Conservation (phyloP, 2,113 vertebrate genomes). For the Urocolius indicus region DNA sequence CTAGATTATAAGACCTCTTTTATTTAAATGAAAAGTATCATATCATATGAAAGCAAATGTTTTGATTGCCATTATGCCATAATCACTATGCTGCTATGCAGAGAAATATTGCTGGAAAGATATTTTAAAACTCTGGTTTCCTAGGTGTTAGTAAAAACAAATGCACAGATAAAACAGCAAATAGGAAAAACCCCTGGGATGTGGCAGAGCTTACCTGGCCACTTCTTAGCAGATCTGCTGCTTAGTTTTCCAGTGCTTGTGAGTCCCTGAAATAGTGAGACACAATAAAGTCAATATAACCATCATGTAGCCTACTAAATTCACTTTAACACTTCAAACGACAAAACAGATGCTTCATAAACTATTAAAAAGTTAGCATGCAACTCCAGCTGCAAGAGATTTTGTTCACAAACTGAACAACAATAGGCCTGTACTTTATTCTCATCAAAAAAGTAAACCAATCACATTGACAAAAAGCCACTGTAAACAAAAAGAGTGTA, state of each 20-base stretch:
- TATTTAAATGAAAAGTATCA: not conserved
- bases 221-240: constrained; percentile 45
- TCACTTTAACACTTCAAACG: constrained; percentile 51
- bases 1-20: not conserved
- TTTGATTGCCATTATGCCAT: not conserved
- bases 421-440: constrained; percentile 76
- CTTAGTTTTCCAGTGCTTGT: constrained; percentile 62
- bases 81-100: not conserved
- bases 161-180: not conserved
- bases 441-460: constrained; percentile 99
- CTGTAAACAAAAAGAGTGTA: constrained; percentile 82
- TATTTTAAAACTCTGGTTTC: not conserved
- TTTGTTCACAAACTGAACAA: constrained; percentile 74
- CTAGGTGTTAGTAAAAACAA: not conserved
- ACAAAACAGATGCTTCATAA: constrained; percentile 71
- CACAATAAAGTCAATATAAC: constrained; percentile 76
- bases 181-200: not conserved
- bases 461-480: constrained; percentile 89
- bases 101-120: not conserved
- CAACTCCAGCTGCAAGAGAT: constrained; percentile 80
- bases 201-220: constrained; percentile 69
- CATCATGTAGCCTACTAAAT: not conserved
- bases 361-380: constrained; percentile 77
- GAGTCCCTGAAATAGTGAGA: constrained; percentile 77
- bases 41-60: not conserved